These are phyloP conservation scores for Saguinus midas DNA, from an alignment of 2,113 vertebrate genomes.

Conservation along the genomic window DNA sequence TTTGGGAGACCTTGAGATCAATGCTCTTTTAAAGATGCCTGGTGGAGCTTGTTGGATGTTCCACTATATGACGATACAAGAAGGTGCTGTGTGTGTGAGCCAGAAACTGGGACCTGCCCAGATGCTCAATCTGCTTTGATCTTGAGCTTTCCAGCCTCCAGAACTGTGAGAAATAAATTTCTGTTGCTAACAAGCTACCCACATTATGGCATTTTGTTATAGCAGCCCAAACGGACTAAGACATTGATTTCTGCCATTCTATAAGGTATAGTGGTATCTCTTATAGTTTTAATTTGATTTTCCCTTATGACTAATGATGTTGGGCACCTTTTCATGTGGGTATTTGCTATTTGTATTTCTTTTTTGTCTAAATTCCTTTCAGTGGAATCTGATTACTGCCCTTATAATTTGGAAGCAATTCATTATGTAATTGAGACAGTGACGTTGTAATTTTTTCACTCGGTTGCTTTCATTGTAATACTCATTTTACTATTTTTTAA, in stretches of 20 bases:
- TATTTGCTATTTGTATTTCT: background rate
- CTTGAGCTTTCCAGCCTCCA: background rate
- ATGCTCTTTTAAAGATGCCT: background rate
- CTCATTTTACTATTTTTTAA: background rate
- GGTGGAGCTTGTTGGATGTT: background rate
- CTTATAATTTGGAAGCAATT: background rate
- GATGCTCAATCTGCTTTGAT: background rate
- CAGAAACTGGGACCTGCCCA: background rate
- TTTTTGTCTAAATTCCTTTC: background rate
- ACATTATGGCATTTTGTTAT: background rate
- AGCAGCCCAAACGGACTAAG: background rate
- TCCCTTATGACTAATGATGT: background rate
- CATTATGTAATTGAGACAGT: background rate
- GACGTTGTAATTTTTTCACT: background rate
- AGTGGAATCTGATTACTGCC: background rate
- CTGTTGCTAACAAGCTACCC: background rate
- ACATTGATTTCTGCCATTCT: background rate
- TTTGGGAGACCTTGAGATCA: background rate
- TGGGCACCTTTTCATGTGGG: background rate
- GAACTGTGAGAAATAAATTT: background rate
- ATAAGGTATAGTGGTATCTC: background rate
- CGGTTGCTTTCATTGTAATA: background rate
- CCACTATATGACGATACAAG: background rate
- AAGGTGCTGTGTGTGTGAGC: too few species aligned
- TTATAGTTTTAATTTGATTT: background rate